Percentiles rank a stretch among this genome's conserved stretches.
These are phyloP conservation scores for Meteorus cinctellus DNA, from an alignment of 2,888 invertebrate genomes.

Conservation along the genomic window DNA sequence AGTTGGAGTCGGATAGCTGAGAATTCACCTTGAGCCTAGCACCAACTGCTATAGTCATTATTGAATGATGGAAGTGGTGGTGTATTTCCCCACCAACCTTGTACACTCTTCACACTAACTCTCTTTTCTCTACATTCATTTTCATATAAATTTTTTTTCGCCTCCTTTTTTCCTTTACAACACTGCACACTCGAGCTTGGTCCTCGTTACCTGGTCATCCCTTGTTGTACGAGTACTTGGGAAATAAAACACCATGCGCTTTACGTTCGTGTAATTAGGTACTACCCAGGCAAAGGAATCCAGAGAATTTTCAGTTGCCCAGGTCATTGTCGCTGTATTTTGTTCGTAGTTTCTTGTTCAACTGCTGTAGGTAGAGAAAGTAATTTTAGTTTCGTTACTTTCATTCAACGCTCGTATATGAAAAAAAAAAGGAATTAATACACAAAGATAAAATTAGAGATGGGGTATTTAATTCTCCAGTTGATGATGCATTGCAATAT, in stretches of 20 bases:
- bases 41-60: conserved; percentile 35
- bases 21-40: conserved; percentile 54
- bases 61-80: conserved; percentile 24
- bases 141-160: conserved; percentile 30
- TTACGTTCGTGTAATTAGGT: conserved; percentile 50
- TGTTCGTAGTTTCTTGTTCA: not conserved
- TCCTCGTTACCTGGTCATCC: conserved; percentile 53
- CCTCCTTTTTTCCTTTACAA: conserved; percentile 17
- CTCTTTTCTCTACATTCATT: conserved; percentile 26
- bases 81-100: conserved; percentile 13
- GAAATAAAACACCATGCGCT: conserved; percentile 48
- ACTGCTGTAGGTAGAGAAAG: not conserved
- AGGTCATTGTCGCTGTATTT: conserved; percentile 27
- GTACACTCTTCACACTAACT: conserved; percentile 27
- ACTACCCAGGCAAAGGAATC: conserved; percentile 44
- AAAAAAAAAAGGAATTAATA: too few species aligned
- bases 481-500: too few species aligned
- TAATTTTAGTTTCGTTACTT: too few species aligned
- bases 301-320: conserved; percentile 33
- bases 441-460: too few species aligned
- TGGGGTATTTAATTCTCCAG: too few species aligned
- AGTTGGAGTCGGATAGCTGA: conserved; percentile 58
- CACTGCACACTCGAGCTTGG: conserved; percentile 43
- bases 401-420: too few species aligned
- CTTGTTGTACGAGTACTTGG: conserved; percentile 42